These are phyloP conservation scores for Cenopis cana DNA, from an alignment of 2,888 invertebrate species.

Conservation along the genomic window DNA sequence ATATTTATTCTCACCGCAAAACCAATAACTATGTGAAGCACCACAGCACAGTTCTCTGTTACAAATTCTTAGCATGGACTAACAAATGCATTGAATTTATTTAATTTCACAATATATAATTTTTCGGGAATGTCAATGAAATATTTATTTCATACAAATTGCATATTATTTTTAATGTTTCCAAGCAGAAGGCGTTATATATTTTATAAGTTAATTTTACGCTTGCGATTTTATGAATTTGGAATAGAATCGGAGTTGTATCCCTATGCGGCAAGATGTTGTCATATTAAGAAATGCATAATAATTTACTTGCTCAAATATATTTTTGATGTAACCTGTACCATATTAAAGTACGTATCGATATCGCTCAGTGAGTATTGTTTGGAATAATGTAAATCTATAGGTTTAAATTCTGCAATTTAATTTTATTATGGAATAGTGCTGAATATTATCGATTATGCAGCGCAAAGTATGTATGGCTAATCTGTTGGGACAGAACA, in stretches of 20 bases:
- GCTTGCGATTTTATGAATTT: slow-evolving; percentile 30
- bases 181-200: too few species aligned
- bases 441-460: slow-evolving; percentile 5
- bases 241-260: slow-evolving; percentile 14
- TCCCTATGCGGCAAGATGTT: slow-evolving; percentile 5
- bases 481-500: background rate
- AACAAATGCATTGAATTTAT: background rate
- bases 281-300: slow-evolving; percentile 35
- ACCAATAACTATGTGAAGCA: slow-evolving; percentile 1
- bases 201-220: too few species aligned
- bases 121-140: background rate
- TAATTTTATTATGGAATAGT: background rate
- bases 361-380: slow-evolving; percentile 47
- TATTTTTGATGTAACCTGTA: slow-evolving; percentile 45
- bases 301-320: slow-evolving; percentile 53
- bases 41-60: slow-evolving; percentile 1
- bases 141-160: background rate
- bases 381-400: slow-evolving; percentile 6
- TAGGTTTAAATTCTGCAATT: slow-evolving; percentile 2
- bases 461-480: background rate
- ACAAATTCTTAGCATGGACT: background rate
- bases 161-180: background rate
- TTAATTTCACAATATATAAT: too few species aligned
- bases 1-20: slow-evolving; percentile 8
- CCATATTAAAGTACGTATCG: slow-evolving; percentile 37